Evolutionary conservation across 2,797 vertebrate genomes (phyloP), one percentile per base, ranked within the genome.

Genomic region (Enteromius afrohamiltoni): DNA sequence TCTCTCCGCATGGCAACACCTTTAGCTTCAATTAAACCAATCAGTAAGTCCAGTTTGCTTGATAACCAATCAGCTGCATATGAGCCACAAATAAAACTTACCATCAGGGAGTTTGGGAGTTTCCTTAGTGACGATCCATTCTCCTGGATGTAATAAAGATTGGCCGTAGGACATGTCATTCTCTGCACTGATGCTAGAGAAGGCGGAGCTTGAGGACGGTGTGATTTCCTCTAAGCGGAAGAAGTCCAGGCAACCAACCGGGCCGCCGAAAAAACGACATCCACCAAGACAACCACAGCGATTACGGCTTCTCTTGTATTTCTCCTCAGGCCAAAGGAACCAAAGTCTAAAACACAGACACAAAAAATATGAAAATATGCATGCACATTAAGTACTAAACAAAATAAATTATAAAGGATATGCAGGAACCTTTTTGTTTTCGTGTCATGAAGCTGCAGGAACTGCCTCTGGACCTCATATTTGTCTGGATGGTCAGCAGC

Each of bases 261-360:
- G 97, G 16, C 98, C 97, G 9, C 97, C 97, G 0, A 98, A 99
- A 91, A 99, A 99, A n/a, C 96, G 93, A 87, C 98, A 99, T 81
- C 98, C 98, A 40, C 98, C 98, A 0, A 99, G 96, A 89, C 98
- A 99, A 82, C 98, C 98, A 74, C 98, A 99, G 70, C 96, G 97
- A 92, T 97, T 97, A 90, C 94, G 96, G 89, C 94, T 95, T 80
- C 96, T 95, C 90, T 97, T 98, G 89, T 93, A 97, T 82, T 95
- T 96, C 21, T 98, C 97, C 19, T 99, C 97, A 11, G 97, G 97
- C 98, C 98, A 99, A 85, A 99, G 92, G 93, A 99, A 99, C 97
- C 98, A 99, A 74, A 99, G 92, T 79, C 98, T 99, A 79, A 70
- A 45, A 77, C 23, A 65, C 13, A 86, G 14, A 79, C 53, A 29